Evolutionary conservation across 2,888 invertebrate genomes (phyloP), one percentile per base, ranked within the genome.

Genomic region (Colostygia pectinataria): DNA sequence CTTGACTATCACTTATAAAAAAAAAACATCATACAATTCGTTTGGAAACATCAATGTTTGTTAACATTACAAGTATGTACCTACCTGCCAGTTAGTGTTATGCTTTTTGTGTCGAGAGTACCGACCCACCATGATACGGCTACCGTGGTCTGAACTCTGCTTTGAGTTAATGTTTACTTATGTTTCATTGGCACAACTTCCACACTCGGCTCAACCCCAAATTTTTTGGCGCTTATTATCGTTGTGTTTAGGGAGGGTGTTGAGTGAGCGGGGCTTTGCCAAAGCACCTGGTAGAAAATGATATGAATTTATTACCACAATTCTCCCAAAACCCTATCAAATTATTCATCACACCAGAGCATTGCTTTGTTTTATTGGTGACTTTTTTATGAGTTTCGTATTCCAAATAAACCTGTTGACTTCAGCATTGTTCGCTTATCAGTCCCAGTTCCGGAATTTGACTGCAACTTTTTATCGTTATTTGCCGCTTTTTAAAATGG

Each of bases 181-280:
- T 45, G 27, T 45, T 51, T 45, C 45, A 41, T 45, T 41, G 45
- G 40, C 12, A 51, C 27, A 45, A 45, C 41, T 41, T 51, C 9
- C 37, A 45, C 51, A 27, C 28, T 31, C 29, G 12, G 6, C 23
- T 7, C 23, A 15, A 45, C 37, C 45, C 32, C 41, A 40, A 34
- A 18, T 50, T 44, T 49, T 51, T 45, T 40, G 38, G 13, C 7
- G 46, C 27, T 40, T 28, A 46, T 40, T 27, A 34, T 46, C 15
- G 27, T 36, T 34, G 24, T 23, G 27, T 23, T 39, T 34, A 40
- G 23, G 38, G 23, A 14, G 20, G 15, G 33, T 31, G 50, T 44
- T 50, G 25, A 50, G 44, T 25, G 38, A 27, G 23, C 18, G 23
- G 10, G 42, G 27, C 42, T 47, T 44, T 10, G 14, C 18, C 28